Conservation (phyloP, 2,113 vertebrate species). For the Melanerpes formicivorus region DNA sequence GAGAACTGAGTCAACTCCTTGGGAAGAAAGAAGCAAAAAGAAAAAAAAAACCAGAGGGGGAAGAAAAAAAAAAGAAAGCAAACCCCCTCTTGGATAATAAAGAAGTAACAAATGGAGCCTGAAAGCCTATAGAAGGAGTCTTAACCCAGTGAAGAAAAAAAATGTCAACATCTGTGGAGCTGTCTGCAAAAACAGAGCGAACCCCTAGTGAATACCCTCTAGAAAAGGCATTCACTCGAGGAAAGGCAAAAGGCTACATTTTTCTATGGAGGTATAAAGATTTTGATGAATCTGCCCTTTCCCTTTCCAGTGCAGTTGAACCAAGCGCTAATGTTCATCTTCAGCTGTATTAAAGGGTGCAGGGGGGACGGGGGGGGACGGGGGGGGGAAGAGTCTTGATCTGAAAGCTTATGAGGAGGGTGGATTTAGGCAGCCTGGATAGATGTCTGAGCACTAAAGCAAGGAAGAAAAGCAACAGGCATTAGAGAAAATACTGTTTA, state of each 20-base stretch:
- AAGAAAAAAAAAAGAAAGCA: slow-evolving; percentile 60
- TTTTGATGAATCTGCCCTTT: slow-evolving; percentile 74
- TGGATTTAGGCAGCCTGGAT: slow-evolving; percentile 49
- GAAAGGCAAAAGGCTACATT: slow-evolving; percentile 89
- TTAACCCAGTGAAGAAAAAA: slow-evolving; percentile 88
- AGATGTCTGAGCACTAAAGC: slow-evolving; percentile 49
- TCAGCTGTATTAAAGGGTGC: slow-evolving; percentile 76
- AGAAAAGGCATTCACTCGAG: slow-evolving; percentile 78
- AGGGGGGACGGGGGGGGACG: neutral
- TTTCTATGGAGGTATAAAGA: slow-evolving; percentile 80
- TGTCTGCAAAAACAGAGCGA: slow-evolving; percentile 79
- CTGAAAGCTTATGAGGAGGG: slow-evolving; percentile 57
- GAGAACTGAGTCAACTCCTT: slow-evolving; percentile 74
- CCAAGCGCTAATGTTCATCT: slow-evolving; percentile 76
- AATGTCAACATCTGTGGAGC: slow-evolving; percentile 94
- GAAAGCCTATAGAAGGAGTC: slow-evolving; percentile 92
- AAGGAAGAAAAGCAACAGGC: slow-evolving; percentile 72
- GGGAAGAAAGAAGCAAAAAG: slow-evolving; percentile 66
- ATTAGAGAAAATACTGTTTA: slow-evolving; percentile 77
- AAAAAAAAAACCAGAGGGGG: neutral
- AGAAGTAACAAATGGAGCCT: slow-evolving; percentile 89
- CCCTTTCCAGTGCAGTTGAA: slow-evolving; percentile 82
- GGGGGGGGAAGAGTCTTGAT: slow-evolving; percentile 42
- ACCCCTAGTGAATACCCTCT: slow-evolving; percentile 79
- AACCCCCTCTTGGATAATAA: slow-evolving; percentile 82